Evolutionary conservation across 2,797 vertebrate genomes (phyloP).

Genomic region (Pantherophis alleghaniensis): DNA sequence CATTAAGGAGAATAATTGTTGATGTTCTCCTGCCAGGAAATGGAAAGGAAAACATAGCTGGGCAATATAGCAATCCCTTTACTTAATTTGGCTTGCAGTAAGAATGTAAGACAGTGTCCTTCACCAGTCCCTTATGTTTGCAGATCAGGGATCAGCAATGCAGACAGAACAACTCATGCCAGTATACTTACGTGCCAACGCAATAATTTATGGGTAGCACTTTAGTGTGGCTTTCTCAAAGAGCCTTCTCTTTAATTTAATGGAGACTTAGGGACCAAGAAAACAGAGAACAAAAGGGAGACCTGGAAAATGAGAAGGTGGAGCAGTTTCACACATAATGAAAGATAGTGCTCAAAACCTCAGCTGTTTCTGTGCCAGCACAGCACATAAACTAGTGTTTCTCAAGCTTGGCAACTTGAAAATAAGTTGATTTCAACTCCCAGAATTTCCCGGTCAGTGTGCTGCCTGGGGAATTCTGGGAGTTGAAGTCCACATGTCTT

Average conservation of each 20-base stretch:
- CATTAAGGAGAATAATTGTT: background rate
- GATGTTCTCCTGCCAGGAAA: background rate
- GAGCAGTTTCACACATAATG: background rate
- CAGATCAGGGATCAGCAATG: background rate
- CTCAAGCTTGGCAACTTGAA: background rate
- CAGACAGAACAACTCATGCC: background rate
- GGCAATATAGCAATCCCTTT: background rate
- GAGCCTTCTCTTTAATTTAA: background rate
- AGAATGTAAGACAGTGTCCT: background rate
- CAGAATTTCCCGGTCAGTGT: background rate
- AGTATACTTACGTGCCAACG: background rate
- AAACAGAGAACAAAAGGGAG: background rate
- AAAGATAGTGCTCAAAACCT: background rate
- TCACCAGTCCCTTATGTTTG: background rate
- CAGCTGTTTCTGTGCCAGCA: background rate
- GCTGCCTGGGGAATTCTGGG: background rate
- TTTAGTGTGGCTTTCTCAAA: background rate
- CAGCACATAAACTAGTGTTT: background rate
- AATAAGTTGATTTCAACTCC: background rate
- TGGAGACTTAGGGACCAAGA: background rate
- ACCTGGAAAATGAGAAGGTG: background rate
- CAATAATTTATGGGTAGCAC: background rate
- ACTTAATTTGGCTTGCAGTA: background rate
- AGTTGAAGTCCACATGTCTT: background rate
- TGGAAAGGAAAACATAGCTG: background rate